Evolutionary conservation across 2,888 invertebrate genomes (phyloP).

Genomic region (Criorhina ranunculi): DNA sequence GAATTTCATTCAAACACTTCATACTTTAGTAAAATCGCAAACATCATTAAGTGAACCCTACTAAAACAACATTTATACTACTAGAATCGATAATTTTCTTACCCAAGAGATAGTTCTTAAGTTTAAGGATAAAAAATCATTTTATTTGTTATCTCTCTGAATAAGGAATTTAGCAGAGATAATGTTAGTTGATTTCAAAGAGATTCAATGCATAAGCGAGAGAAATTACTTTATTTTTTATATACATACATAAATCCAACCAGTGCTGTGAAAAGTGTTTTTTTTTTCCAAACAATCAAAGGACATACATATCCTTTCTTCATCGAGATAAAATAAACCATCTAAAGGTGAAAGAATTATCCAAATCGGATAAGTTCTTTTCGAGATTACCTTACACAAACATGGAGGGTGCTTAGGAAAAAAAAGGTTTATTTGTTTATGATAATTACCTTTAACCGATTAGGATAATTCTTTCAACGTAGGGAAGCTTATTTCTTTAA

Average conservation of each 20-base stretch:
- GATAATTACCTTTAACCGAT: too few species aligned
- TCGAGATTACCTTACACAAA: too few species aligned
- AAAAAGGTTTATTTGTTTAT: too few species aligned
- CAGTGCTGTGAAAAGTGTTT: conserved; percentile 56
- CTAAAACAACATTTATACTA: conserved; percentile 35
- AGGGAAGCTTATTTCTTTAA: too few species aligned
- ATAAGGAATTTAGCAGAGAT: not conserved
- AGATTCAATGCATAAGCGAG: not conserved
- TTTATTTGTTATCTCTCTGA: not conserved
- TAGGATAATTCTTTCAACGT: too few species aligned
- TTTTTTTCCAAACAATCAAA: not conserved
- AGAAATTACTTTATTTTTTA: not conserved
- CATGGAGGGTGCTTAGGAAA: too few species aligned
- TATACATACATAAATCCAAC: conserved; percentile 30
- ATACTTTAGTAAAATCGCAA: conserved; percentile 64
- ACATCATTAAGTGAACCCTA: conserved; percentile 51
- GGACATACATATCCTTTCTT: not conserved
- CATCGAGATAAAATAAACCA: too few species aligned
- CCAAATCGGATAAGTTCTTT: too few species aligned
- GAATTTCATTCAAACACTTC: conserved; percentile 67
- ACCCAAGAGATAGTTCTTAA: conserved; percentile 44
- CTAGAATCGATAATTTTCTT: conserved; percentile 18
- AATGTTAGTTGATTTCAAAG: not conserved
- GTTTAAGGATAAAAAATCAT: conserved; percentile 22
- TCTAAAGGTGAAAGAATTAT: too few species aligned